A percentile compares a stretch with the other conserved stretches of the same genome.
These are phyloP conservation scores for Leptopilina myrica DNA, from an alignment of 2,888 invertebrate species.

Conservation along the genomic window DNA sequence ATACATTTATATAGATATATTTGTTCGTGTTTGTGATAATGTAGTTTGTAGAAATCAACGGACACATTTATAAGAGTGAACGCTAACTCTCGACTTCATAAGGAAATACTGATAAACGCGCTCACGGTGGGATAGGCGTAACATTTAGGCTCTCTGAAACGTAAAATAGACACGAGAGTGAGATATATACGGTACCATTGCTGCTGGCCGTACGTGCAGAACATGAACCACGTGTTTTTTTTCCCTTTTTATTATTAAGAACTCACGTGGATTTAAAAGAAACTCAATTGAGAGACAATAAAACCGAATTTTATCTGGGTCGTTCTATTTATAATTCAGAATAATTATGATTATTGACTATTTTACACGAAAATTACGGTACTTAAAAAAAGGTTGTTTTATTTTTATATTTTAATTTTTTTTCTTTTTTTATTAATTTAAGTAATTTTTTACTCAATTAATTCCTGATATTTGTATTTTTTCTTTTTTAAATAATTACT, in stretches of 20 bases:
- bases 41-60: neutral
- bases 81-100: conserved; percentile 46
- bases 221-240: conserved; percentile 20
- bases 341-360: no score
- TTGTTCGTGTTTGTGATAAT: neutral
- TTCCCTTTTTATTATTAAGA: neutral
- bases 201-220: conserved; percentile 11
- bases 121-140: conserved; percentile 69
- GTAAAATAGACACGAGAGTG: conserved; percentile 13
- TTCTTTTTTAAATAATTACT: no score
- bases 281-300: neutral
- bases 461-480: no score
- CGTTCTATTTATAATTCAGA: no score
- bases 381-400: no score
- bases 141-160: conserved; percentile 64
- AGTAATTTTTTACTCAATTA: no score
- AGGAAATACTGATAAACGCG: conserved; percentile 55
- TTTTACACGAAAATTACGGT: no score
- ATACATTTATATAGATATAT: neutral
- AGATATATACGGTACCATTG: conserved; percentile 16
- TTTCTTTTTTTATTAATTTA: no score
- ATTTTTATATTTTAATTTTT: no score
- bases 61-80: conserved; percentile 45
- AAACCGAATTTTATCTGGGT: neutral
- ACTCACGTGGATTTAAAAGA: conserved; percentile 23